Percentiles rank a stretch among this genome's conserved stretches.
These are phyloP conservation scores for Bombylius major DNA, from an alignment of 2,888 invertebrate genomes.

Conservation along the genomic window DNA sequence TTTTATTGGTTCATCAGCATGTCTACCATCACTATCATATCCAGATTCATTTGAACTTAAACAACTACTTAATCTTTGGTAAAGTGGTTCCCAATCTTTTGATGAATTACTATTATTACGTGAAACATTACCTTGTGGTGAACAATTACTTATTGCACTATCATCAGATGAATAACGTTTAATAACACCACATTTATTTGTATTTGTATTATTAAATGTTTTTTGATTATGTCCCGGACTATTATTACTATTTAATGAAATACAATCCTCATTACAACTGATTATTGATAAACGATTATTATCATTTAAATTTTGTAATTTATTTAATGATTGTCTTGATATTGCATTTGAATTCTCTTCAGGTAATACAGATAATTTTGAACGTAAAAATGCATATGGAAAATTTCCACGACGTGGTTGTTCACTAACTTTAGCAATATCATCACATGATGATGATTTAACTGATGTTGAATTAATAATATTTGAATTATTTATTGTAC, in stretches of 20 bases:
- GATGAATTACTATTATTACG: slow-evolving; percentile 43
- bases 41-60: slow-evolving; percentile 74
- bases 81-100: slow-evolving; percentile 46
- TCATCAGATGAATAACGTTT: slow-evolving; percentile 28
- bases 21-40: slow-evolving; percentile 65
- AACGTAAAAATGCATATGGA: slow-evolving; percentile 64
- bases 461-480: slow-evolving; percentile 34
- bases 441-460: slow-evolving; percentile 60
- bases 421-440: slow-evolving; percentile 48
- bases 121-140: slow-evolving; percentile 39
- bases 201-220: slow-evolving; percentile 14
- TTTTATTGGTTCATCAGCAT: slow-evolving; percentile 42
- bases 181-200: slow-evolving; percentile 21
- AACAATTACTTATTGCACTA: slow-evolving; percentile 26
- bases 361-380: slow-evolving; percentile 61
- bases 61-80: slow-evolving; percentile 55
- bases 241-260: slow-evolving; percentile 22
- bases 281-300: slow-evolving; percentile 3
- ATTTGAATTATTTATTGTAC: slow-evolving; percentile 30
- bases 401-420: slow-evolving; percentile 52
- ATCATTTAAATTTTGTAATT: slow-evolving; percentile 16
- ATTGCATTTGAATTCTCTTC: slow-evolving; percentile 52
- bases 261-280: slow-evolving; percentile 17
- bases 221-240: slow-evolving; percentile 24
- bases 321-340: slow-evolving; percentile 27